phyloP scores from a whole-genome alignment of 2,113 vertebrate genomes.

The Eretmodus cyanostictus region DNA sequence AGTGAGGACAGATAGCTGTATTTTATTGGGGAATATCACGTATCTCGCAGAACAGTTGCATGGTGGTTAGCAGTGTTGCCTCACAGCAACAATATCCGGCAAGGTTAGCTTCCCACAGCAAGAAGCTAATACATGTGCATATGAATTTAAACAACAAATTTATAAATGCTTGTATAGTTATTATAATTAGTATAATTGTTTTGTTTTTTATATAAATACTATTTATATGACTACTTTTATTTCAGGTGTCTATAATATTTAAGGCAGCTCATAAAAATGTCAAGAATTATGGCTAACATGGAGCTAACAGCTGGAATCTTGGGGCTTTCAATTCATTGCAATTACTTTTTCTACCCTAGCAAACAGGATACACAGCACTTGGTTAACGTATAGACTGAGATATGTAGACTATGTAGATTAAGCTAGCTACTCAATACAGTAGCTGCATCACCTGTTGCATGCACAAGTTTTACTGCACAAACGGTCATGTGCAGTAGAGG shows the following conservation, averaged over 20 bases:
- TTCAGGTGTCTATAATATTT: neutral
- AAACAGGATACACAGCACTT: neutral
- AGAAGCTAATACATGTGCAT: neutral
- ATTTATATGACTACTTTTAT: neutral
- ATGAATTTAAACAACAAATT: neutral
- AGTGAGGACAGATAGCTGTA: neutral
- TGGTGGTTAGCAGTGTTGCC: neutral
- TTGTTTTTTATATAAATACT: neutral
- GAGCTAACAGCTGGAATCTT: neutral
- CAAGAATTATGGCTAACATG: neutral
- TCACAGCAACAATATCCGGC: neutral
- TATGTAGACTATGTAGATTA: neutral
- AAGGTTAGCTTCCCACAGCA: neutral
- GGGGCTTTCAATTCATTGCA: neutral
- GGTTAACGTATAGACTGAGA: neutral
- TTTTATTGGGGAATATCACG: neutral
- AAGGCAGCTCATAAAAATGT: neutral
- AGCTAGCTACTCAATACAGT: neutral
- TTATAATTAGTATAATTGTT: neutral
- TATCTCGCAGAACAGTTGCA: neutral
- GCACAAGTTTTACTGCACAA: neutral
- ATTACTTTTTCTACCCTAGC: neutral
- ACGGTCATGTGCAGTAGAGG: neutral
- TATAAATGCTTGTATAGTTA: neutral
- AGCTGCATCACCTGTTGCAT: neutral